Evolutionary conservation across 2,888 invertebrate species (phyloP), one percentile per base, ranked within the genome.

Genomic region (Drosophila diplacantha): DNA sequence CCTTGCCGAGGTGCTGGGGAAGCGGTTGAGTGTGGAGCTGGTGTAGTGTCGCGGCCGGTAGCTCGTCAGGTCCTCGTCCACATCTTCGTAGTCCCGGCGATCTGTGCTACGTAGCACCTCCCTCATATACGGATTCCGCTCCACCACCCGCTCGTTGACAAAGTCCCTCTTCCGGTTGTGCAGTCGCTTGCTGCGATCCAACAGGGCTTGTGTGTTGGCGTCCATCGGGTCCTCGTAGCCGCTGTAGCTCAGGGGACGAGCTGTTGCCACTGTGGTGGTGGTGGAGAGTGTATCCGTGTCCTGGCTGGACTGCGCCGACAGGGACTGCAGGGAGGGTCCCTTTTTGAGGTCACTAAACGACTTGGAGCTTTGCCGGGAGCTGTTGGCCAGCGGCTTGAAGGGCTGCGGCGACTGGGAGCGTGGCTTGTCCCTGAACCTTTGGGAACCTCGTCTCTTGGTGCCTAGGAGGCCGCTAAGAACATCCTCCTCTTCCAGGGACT

Each of bases 161-260:
- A 89, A 89, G 4, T 89, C 88, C 22, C 87, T 74, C 59, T 89
- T 89, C 26, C 85, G 85, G 59, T 86, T 82, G 29, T 88, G 88
- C 44, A 89, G 55, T 39, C 84, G 82, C 66, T 88, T 86, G 60
- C 89, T 86, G 12, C 88, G 86, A 64, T 88, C 87, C 18, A 89
- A 74, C 26, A 88, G 65, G 22, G 85, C 80, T 32, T 83, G 78
- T 0, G 87, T 88, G 41, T 72, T 85, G 43, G 81, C 75, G 50
- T 88, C 87, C 24, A 81, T 80, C 2, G 73, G 43, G 0, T 75
- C 80, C 14, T 55, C 66, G 49, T 63, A 65, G 53, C 43, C 64
- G 29, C 54, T 51, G 59, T 62, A 52, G 60, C 65, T 64, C 38
- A 72, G 24, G 31, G 79, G 67, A 37, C 81, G 74, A 49, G 71